Conservation (phyloP, 2,888 invertebrate genomes). For the Drosophila borealis region DNA sequence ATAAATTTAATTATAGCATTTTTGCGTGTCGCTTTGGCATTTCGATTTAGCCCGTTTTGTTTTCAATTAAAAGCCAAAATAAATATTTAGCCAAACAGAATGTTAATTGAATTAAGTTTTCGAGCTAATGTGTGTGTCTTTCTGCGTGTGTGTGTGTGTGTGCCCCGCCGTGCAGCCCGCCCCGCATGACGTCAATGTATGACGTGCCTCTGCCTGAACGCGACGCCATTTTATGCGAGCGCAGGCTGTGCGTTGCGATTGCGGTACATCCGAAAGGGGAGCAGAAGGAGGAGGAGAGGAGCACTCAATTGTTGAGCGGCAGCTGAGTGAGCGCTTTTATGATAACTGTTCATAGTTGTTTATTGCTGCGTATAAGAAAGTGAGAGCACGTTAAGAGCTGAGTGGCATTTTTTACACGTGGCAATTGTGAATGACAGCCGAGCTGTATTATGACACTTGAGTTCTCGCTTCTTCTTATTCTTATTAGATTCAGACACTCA, state of each 20-base stretch:
- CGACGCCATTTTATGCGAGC: conserved; percentile 63
- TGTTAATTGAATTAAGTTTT: conserved; percentile 38
- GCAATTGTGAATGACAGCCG: not conserved
- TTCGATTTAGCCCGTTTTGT: conserved; percentile 8
- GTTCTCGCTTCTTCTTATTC: not conserved
- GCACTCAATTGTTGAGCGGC: not conserved
- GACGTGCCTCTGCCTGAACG: conserved; percentile 23
- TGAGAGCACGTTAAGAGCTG: not conserved
- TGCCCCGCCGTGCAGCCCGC: too few species aligned
- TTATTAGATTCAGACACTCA: not conserved
- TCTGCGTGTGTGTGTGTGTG: not conserved
- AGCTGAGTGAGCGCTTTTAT: not conserved
- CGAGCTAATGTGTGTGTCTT: not conserved
- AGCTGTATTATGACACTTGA: conserved; percentile 8
- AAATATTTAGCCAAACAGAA: conserved; percentile 31
- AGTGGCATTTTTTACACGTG: conserved; percentile 6
- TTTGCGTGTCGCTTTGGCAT: conserved; percentile 46
- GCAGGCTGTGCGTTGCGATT: conserved; percentile 18
- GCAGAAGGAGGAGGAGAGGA: not conserved
- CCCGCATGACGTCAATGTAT: conserved; percentile 55
- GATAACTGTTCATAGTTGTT: not conserved
- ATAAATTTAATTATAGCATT: conserved; percentile 53
- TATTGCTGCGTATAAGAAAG: not conserved
- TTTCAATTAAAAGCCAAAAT: conserved; percentile 40
- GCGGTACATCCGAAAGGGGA: conserved; percentile 11